These are phyloP conservation scores for Solenopsis invicta DNA, from an alignment of 1,140 invertebrate genomes.

Conservation along the genomic window DNA sequence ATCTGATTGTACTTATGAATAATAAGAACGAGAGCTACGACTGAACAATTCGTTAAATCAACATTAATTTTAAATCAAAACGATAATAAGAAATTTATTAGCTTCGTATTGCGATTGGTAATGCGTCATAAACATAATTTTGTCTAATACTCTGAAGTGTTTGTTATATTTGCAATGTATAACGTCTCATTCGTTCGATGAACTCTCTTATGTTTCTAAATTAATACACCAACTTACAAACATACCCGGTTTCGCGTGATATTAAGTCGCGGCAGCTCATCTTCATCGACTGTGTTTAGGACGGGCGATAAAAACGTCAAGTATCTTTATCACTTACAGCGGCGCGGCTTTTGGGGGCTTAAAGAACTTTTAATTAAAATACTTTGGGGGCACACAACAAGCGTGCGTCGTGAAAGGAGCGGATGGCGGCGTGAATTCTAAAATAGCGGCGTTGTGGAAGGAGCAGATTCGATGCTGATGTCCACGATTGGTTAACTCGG, in stretches of 20 bases:
- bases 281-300: slow-evolving; percentile 48
- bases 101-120: background rate
- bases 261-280: slow-evolving; percentile 44
- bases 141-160: background rate
- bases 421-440: slow-evolving; percentile 61
- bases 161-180: background rate
- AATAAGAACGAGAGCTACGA: background rate
- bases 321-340: slow-evolving; percentile 68
- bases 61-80: background rate
- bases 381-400: slow-evolving; percentile 29
- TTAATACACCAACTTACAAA: slow-evolving; percentile 24
- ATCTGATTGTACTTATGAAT: background rate
- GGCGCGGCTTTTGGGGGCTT: slow-evolving; percentile 12
- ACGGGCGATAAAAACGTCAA: slow-evolving; percentile 73
- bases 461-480: slow-evolving; percentile 76
- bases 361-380: slow-evolving; percentile 72
- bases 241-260: slow-evolving; percentile 12
- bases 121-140: background rate
- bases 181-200: background rate
- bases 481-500: slow-evolving; percentile 79
- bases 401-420: slow-evolving; percentile 29
- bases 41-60: background rate
- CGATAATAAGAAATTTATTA: background rate
- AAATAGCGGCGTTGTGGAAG: slow-evolving; percentile 47
- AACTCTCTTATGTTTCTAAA: background rate